Evolutionary conservation across 2,888 invertebrate species (phyloP).

Genomic region (Leptodirus hochenwartii): DNA sequence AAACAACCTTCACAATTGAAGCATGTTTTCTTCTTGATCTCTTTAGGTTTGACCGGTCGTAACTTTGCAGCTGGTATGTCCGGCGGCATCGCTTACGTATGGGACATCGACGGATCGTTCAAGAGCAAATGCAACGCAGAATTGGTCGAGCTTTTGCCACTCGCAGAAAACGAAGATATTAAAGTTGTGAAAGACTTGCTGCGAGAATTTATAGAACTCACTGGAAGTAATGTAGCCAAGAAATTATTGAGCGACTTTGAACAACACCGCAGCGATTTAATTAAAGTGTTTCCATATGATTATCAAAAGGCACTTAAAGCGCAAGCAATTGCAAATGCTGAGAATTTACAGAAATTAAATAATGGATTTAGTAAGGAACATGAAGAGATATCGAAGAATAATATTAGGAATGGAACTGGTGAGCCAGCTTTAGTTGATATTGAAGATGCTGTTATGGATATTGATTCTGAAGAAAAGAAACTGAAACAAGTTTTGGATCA

Average conservation of each 20-base stretch:
- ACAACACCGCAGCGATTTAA: constrained; percentile 57
- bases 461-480: constrained; percentile 58
- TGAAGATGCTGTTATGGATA: constrained; percentile 72
- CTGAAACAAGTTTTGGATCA: constrained; percentile 69
- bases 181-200: constrained; percentile 56
- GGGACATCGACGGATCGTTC: constrained; percentile 75
- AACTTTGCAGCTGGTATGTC: constrained; percentile 99
- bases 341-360: constrained; percentile 12
- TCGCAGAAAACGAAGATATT: constrained; percentile 64
- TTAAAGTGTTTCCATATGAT: constrained; percentile 93
- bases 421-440: constrained; percentile 46
- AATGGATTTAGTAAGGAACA: constrained; percentile 14
- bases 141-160: constrained; percentile 77
- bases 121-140: constrained; percentile 82
- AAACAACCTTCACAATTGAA: no score
- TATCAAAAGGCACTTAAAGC: constrained; percentile 83
- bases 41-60: constrained; percentile 70
- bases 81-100: constrained; percentile 81
- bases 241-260: constrained; percentile 62
- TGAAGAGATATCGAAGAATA: constrained; percentile 11
- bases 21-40: constrained; percentile 3
- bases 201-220: constrained; percentile 70
- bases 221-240: constrained; percentile 62
- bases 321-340: constrained; percentile 30
- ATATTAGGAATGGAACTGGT: constrained; percentile 15